phyloP scores from a whole-genome alignment of 2,797 vertebrate genomes.

The Sphaeramia orbicularis region DNA sequence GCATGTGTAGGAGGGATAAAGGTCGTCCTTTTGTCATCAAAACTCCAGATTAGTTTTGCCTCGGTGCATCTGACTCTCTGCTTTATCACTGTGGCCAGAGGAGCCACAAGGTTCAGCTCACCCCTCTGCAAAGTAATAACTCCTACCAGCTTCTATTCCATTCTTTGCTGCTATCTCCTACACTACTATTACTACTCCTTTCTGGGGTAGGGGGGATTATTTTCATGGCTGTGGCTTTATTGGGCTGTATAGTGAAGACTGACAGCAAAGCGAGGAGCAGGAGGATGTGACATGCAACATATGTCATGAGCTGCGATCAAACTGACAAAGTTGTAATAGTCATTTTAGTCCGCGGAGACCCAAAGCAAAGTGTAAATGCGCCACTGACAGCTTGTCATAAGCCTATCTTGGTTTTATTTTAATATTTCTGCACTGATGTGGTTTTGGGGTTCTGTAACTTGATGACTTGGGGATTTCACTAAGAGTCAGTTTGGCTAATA shows the following conservation, averaged over 20 bases:
- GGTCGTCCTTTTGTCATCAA: constrained; percentile 85
- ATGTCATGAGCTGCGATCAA: constrained; percentile 64
- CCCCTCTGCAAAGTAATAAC: constrained; percentile 78
- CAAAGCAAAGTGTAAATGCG: constrained; percentile 45
- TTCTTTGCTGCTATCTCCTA: constrained; percentile 69
- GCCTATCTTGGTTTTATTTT: constrained; percentile 66
- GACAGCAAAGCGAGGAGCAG: constrained; percentile 56
- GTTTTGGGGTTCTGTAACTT: constrained; percentile 45
- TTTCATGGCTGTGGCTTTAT: constrained; percentile 66
- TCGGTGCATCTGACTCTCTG: constrained; percentile 80
- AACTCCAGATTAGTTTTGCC: constrained; percentile 86
- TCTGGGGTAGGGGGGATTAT: constrained; percentile 63
- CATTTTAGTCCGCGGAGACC: constrained; percentile 53
- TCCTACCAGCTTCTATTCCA: constrained; percentile 69
- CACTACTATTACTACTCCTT: constrained; percentile 69
- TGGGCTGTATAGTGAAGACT: constrained; percentile 57
- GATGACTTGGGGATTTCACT: constrained; percentile 64
- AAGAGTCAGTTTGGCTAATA: constrained; percentile 64
- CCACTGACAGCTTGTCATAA: constrained; percentile 64
- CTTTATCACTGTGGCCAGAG: constrained; percentile 82
- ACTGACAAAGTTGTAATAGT: constrained; percentile 72
- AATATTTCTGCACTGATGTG: constrained; percentile 66
- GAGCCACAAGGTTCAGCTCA: constrained; percentile 77
- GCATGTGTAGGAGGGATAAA: constrained; percentile 83
- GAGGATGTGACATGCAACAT: constrained; percentile 65